Conservation (phyloP, 2,113 vertebrate genomes). For the Mobula birostris region DNA sequence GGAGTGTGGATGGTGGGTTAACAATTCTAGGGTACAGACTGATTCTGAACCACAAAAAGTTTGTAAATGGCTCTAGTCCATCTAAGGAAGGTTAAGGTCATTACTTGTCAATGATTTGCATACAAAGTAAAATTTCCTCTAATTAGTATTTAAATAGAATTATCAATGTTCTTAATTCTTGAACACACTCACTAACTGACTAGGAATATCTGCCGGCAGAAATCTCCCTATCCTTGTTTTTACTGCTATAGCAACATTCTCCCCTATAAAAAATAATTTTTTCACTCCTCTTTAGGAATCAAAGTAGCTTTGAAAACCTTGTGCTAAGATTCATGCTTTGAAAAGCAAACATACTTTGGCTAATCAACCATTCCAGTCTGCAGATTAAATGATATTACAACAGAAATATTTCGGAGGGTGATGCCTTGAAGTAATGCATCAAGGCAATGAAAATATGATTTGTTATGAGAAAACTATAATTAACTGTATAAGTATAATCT, state of each 20-base stretch:
- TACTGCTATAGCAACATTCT: background rate
- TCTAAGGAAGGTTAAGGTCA: background rate
- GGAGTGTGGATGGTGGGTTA: too few relatives aligned
- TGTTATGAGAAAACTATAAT: slow-evolving; percentile 35
- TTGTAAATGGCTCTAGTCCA: background rate
- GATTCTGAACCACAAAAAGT: background rate
- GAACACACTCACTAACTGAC: background rate
- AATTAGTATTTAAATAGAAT: background rate
- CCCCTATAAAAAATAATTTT: background rate
- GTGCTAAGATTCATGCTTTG: background rate
- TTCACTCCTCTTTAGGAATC: background rate
- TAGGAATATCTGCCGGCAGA: background rate
- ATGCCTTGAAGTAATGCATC: slow-evolving; percentile 25
- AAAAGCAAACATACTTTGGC: background rate
- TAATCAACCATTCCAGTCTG: slow-evolving; percentile 31
- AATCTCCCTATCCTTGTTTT: background rate
- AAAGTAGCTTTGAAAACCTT: slow-evolving; percentile 1
- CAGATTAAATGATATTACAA: slow-evolving; percentile 27
- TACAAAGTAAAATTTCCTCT: background rate
- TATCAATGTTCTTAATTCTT: background rate
- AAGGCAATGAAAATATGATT: slow-evolving; percentile 38
- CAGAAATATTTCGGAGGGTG: slow-evolving; percentile 32
- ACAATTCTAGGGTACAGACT: background rate
- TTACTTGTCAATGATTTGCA: background rate
- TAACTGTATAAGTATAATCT: slow-evolving; percentile 35